Evolutionary conservation across 2,113 vertebrate genomes (phyloP).

Genomic region (Pontoporia blainvillei): DNA sequence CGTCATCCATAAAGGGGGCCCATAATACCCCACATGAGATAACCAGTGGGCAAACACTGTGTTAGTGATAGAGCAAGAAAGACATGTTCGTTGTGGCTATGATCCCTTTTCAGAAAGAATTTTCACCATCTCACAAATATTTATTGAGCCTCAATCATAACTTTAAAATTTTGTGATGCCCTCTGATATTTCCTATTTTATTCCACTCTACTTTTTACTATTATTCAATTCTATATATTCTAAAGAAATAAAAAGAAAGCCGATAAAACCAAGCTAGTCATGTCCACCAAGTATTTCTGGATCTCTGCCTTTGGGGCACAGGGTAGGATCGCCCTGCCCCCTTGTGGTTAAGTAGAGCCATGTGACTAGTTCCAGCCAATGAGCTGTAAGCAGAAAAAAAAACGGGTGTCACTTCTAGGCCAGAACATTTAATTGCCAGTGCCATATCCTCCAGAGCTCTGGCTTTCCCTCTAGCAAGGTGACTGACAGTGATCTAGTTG

Average conservation of each 20-base stretch:
- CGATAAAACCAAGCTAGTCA: neutral
- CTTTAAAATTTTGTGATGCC: neutral
- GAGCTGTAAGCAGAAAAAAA: neutral
- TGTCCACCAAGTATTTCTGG: neutral
- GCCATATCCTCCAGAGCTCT: neutral
- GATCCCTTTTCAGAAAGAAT: neutral
- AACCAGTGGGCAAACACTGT: neutral
- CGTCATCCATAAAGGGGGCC: neutral
- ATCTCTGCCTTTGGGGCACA: neutral
- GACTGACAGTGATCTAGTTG: neutral
- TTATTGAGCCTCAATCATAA: neutral
- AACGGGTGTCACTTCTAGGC: neutral
- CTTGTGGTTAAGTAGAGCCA: neutral
- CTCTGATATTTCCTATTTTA: neutral
- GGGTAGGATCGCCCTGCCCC: neutral
- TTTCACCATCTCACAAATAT: neutral
- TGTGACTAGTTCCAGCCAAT: conserved; percentile 39
- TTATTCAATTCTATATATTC: neutral
- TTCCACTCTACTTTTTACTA: neutral
- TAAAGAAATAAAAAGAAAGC: neutral
- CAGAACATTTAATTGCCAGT: neutral
- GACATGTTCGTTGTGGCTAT: neutral
- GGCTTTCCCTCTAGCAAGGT: neutral
- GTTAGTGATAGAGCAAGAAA: neutral
- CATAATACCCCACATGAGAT: neutral